Percentiles rank a stretch among this genome's conserved stretches.
Evolutionary conservation across 2,888 invertebrate genomes (phyloP).

Genomic region (Heliconius erato): DNA sequence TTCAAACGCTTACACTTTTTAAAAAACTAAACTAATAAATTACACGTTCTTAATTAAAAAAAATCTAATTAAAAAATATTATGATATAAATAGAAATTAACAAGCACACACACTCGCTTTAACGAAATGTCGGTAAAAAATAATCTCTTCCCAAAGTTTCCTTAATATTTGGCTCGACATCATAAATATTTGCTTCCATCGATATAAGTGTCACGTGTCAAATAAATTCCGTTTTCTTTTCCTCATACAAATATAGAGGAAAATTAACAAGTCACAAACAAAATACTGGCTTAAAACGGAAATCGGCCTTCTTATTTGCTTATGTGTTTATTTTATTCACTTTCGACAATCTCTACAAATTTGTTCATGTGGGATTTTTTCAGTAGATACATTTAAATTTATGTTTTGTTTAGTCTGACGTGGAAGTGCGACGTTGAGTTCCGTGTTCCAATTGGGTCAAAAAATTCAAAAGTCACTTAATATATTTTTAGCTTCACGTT

Average conservation of each 20-base stretch:
- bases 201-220: slow-evolving; percentile 27
- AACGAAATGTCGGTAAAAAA: not conserved
- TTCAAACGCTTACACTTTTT: too few relatives aligned
- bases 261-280: slow-evolving; percentile 22
- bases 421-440: too few relatives aligned
- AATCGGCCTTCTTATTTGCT: not conserved
- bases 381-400: too few relatives aligned
- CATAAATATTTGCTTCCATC: slow-evolving; percentile 21
- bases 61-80: not conserved
- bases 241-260: slow-evolving; percentile 2
- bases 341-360: not conserved
- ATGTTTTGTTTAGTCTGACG: too few relatives aligned
- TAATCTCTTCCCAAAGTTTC: not conserved
- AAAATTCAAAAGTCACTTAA: not conserved
- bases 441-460: too few relatives aligned
- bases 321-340: slow-evolving; percentile 9
- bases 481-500: not conserved
- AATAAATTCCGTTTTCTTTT: slow-evolving; percentile 11
- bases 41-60: not conserved
- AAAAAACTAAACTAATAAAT: too few relatives aligned
- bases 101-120: not conserved
- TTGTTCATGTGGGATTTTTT: too few relatives aligned
- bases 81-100: not conserved
- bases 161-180: slow-evolving; percentile 5
- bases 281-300: slow-evolving; percentile 16